Percentiles rank a stretch among this genome's conserved stretches.
phyloP scores from a whole-genome alignment of 2,888 invertebrate species.

The Sesia apiformis region DNA sequence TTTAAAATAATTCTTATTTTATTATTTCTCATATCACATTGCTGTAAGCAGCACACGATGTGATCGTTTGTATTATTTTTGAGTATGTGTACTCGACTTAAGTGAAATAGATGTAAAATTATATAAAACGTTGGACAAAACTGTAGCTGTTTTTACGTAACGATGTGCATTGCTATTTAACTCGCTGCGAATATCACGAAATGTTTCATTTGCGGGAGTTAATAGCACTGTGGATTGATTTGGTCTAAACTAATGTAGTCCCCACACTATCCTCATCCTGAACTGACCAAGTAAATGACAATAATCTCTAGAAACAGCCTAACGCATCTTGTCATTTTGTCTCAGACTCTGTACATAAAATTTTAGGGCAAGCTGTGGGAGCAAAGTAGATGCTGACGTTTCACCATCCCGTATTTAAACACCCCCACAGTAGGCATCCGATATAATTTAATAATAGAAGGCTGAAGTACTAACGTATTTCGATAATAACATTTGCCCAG shows the following conservation, averaged over 20 bases:
- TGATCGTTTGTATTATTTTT: constrained; percentile 38
- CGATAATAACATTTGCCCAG: no score
- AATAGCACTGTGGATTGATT: constrained; percentile 20
- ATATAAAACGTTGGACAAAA: constrained; percentile 32
- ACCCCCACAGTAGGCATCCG: no score
- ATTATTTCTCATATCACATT: constrained; percentile 48
- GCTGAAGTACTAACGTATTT: no score
- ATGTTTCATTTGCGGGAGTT: constrained; percentile 14
- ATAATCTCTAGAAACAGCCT: constrained; percentile 67
- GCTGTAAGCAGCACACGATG: constrained; percentile 60
- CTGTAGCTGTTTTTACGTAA: constrained; percentile 27
- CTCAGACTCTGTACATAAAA: no score
- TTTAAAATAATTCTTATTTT: constrained; percentile 49
- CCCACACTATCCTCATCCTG: constrained; percentile 35
- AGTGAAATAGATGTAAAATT: constrained; percentile 35
- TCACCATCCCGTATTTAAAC: no score
- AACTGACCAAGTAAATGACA: constrained; percentile 70
- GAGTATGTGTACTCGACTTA: constrained; percentile 29
- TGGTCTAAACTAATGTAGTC: constrained; percentile 16
- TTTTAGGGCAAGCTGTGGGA: no score
- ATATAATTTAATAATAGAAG: no score
- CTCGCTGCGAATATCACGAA: constrained; percentile 12
- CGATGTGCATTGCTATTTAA: constrained; percentile 22
- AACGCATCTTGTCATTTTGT: constrained; percentile 6
- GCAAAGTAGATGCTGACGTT: no score